Conservation (phyloP, 2,797 vertebrate species). For the Tokudaia tokunoshimensis region DNA sequence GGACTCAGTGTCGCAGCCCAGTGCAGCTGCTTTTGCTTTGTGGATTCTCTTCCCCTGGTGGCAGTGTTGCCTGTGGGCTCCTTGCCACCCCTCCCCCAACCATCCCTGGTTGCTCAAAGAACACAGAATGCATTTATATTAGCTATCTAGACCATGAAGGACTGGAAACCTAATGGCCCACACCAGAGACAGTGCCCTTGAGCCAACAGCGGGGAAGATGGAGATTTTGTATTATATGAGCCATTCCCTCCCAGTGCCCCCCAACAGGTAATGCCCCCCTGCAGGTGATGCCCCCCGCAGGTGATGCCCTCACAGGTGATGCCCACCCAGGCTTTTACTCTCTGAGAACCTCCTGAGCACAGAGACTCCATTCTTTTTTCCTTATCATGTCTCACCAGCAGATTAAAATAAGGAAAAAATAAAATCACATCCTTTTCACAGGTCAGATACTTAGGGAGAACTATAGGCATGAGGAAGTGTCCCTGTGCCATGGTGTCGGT, state of each 20-base stretch:
- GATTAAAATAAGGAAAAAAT: neutral
- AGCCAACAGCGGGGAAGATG: neutral
- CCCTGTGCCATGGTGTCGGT: too few species aligned
- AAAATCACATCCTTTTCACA: neutral
- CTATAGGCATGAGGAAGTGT: neutral
- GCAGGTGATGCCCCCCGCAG: neutral
- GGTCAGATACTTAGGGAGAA: neutral
- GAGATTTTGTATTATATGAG: neutral
- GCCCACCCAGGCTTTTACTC: neutral
- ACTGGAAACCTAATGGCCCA: conserved; percentile 42
- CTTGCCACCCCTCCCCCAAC: too few species aligned
- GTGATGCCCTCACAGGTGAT: neutral
- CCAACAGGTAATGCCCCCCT: fast-evolving
- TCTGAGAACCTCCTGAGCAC: neutral
- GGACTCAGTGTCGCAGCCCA: too few species aligned
- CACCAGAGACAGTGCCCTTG: neutral
- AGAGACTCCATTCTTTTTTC: neutral
- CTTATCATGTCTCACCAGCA: neutral
- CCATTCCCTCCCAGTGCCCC: neutral
- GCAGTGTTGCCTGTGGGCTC: neutral
- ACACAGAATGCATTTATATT: neutral
- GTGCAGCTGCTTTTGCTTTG: neutral
- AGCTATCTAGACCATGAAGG: conserved; percentile 39
- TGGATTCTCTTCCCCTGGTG: neutral
- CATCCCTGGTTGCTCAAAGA: neutral